Conservation (phyloP, 1,140 invertebrate genomes). For the Neocloeon triangulifer region DNA sequence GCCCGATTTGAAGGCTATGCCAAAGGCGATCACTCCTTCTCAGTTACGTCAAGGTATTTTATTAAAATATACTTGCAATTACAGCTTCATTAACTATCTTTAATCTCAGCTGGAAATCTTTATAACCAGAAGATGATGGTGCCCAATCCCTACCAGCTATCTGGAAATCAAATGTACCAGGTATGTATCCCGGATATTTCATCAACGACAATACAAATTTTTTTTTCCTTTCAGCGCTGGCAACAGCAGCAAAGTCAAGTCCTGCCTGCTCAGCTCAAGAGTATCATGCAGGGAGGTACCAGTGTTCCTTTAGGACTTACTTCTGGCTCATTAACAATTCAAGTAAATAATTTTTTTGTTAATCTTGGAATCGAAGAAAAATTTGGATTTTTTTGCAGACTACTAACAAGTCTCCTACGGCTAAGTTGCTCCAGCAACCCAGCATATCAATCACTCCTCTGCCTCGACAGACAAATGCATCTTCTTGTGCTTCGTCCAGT, state of each 20-base stretch:
- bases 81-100: not conserved
- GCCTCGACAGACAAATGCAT: conserved; percentile 33
- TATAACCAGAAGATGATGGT: conserved; percentile 25
- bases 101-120: not conserved
- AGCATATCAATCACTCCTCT: conserved; percentile 81
- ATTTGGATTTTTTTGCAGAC: conserved; percentile 18
- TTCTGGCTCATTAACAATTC: no score
- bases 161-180: conserved; percentile 35
- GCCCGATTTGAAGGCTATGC: conserved; percentile 1
- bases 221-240: no score
- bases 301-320: no score
- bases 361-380: no score
- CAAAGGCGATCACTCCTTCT: conserved; percentile 2
- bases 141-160: conserved; percentile 30
- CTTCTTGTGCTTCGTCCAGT: conserved; percentile 16
- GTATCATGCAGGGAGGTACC: no score
- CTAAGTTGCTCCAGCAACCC: conserved; percentile 40
- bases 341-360: no score
- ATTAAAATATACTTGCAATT: not conserved
- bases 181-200: conserved; percentile 16
- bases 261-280: conserved; percentile 15
- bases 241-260: conserved; percentile 10
- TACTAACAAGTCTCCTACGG: conserved; percentile 21
- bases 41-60: no score
- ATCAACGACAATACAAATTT: no score